phyloP scores from a whole-genome alignment of 2,888 invertebrate genomes.

The Germaria angustata region DNA sequence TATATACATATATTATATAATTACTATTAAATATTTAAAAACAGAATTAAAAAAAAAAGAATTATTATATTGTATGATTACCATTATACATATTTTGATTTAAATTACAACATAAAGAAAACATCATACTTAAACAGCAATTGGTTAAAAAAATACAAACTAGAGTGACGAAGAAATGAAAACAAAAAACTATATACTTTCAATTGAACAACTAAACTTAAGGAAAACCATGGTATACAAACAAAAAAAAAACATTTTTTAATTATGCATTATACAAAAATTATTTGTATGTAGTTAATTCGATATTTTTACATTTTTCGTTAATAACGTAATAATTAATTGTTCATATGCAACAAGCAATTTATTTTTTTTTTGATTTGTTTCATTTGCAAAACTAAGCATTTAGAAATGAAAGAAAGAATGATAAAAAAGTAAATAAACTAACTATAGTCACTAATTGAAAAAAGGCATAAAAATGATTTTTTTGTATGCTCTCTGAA shows the following conservation, averaged over 20 bases:
- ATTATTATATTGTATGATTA: conserved; percentile 67
- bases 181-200: conserved; percentile 21
- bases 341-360: not conserved
- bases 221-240: conserved; percentile 16
- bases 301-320: conserved; percentile 57
- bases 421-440: conserved; percentile 12
- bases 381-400: conserved; percentile 16
- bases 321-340: conserved; percentile 3
- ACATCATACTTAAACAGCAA: conserved; percentile 29
- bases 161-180: conserved; percentile 33
- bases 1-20: conserved; percentile 71
- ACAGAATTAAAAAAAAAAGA: conserved; percentile 51
- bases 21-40: conserved; percentile 70
- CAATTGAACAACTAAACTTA: conserved; percentile 23
- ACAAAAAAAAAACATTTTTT: not conserved
- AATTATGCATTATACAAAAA: conserved; percentile 25
- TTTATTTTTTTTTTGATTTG: not conserved
- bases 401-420: conserved; percentile 13
- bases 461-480: not conserved
- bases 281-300: conserved; percentile 48
- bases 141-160: conserved; percentile 40
- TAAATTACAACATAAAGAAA: conserved; percentile 62
- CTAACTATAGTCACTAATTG: conserved; percentile 62
- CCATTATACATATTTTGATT: conserved; percentile 65
- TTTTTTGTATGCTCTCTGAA: not conserved